These are phyloP conservation scores for Philereme vetulata DNA, from an alignment of 2,888 invertebrate species.

Conservation along the genomic window DNA sequence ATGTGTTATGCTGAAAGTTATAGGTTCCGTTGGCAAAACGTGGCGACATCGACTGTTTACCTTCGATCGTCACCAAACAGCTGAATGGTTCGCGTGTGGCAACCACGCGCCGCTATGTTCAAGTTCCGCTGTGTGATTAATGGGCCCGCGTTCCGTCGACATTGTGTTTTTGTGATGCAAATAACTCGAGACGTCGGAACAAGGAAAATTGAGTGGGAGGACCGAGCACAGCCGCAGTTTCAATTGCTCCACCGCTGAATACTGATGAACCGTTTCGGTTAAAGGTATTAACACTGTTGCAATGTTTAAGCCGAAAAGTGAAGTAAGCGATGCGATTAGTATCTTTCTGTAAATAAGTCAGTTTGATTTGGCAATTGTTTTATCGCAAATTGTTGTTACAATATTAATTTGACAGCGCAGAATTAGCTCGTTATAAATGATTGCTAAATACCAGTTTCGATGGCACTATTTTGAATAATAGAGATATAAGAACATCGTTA, in stretches of 20 bases:
- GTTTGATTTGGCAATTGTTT: too few relatives aligned
- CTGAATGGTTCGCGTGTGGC: constrained; percentile 78
- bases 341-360: background rate
- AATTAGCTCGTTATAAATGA: too few relatives aligned
- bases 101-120: constrained; percentile 71
- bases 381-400: too few relatives aligned
- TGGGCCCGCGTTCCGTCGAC: constrained; percentile 79
- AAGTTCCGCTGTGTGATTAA: constrained; percentile 80
- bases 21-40: constrained; percentile 26
- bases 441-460: too few relatives aligned
- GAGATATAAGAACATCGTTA: too few relatives aligned
- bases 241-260: constrained; percentile 81
- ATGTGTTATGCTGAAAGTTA: constrained; percentile 18
- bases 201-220: constrained; percentile 81
- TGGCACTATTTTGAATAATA: too few relatives aligned
- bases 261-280: constrained; percentile 78
- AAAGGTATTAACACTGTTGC: constrained; percentile 69
- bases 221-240: constrained; percentile 78
- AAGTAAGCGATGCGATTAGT: constrained; percentile 50
- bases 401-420: too few relatives aligned
- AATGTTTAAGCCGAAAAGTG: constrained; percentile 56
- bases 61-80: constrained; percentile 68
- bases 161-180: constrained; percentile 84
- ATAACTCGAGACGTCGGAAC: constrained; percentile 81
- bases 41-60: constrained; percentile 43